These are phyloP conservation scores for Mongoloraphidia duomilia DNA, from an alignment of 2,888 invertebrate species.

Conservation along the genomic window DNA sequence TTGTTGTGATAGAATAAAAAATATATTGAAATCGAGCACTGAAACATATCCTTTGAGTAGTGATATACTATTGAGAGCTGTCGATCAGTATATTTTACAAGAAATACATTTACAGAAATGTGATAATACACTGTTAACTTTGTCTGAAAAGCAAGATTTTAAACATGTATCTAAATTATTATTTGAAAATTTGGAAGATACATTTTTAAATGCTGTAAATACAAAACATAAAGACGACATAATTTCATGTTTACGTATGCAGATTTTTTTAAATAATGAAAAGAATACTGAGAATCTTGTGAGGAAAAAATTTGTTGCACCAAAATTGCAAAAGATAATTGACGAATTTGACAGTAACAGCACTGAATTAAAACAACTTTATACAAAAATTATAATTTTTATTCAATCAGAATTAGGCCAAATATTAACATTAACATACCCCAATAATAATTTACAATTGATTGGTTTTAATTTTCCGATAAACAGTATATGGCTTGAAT, in stretches of 20 bases:
- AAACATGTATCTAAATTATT: not conserved
- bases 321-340: slow-evolving; percentile 54
- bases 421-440: not conserved
- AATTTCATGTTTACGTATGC: slow-evolving; percentile 40
- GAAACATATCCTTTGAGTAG: not conserved
- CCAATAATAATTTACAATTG: no score
- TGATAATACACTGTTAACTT: not conserved
- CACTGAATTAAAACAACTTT: slow-evolving; percentile 41
- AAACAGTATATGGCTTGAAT: slow-evolving; percentile 77
- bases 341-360: slow-evolving; percentile 37
- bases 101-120: not conserved
- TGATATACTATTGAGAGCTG: slow-evolving; percentile 4
- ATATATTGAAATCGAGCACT: not conserved
- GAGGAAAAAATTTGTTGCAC: slow-evolving; percentile 49
- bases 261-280: slow-evolving; percentile 46
- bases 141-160: not conserved
- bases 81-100: slow-evolving; percentile 5
- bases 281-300: slow-evolving; percentile 57
- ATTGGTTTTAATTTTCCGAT: slow-evolving; percentile 63
- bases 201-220: slow-evolving; percentile 32
- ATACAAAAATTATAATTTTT: slow-evolving; percentile 52
- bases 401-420: slow-evolving; percentile 49
- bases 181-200: not conserved
- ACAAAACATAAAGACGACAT: slow-evolving; percentile 38
- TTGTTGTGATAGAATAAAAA: slow-evolving; percentile 3